Evolutionary conservation across 2,888 invertebrate genomes (phyloP), one percentile per base, ranked within the genome.

Genomic region (Tholera decimalis): DNA sequence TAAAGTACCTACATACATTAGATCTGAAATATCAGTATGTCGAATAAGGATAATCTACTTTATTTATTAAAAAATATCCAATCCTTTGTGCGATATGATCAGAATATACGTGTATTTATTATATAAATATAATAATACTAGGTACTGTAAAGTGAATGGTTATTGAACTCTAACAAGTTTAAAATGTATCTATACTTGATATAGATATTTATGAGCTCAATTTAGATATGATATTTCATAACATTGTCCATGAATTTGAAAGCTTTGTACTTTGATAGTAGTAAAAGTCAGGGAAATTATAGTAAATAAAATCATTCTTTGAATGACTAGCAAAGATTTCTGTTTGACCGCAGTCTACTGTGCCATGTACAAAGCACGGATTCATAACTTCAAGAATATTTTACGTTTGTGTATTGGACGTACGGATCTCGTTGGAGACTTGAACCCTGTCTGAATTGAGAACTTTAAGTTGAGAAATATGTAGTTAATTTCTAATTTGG

Each of bases 221-320:
- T 22, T 59, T 20, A 56, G 26, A 18, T 11, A 39, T 15, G 41
- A 13, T 57, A 13, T 41, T 46, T 18, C 22, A 13, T 44, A n/a
- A 44, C 9, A 7, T n/a, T 9, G 5, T 60, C 35, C 8, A n/a
- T 41, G 33, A 50, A 55, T 55, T 37, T 15, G 22, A 50, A 8
- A 11, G 44, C 37, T 35, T 73, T 73, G 69, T 73, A 73, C 72
- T 73, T 49, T 44, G 30, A 59, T 33, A 43, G 8, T 65, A 35
- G 43, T 18, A 43, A 43, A 30, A 35, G 11, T 18, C 15, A 24
- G 37, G 30, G 24, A 62, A 39, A 18, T 39, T 49, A 28, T 41
- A 39, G 26, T 47, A 28, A 15, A 1, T 43, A 30, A 15, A 18
- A 18, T 9, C 8, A 5, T 1, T 13, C 20, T 22, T 5, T 41